Evolutionary conservation across 2,797 vertebrate genomes (phyloP), one percentile per base, ranked within the genome.

Genomic region (Caiman crocodilus): DNA sequence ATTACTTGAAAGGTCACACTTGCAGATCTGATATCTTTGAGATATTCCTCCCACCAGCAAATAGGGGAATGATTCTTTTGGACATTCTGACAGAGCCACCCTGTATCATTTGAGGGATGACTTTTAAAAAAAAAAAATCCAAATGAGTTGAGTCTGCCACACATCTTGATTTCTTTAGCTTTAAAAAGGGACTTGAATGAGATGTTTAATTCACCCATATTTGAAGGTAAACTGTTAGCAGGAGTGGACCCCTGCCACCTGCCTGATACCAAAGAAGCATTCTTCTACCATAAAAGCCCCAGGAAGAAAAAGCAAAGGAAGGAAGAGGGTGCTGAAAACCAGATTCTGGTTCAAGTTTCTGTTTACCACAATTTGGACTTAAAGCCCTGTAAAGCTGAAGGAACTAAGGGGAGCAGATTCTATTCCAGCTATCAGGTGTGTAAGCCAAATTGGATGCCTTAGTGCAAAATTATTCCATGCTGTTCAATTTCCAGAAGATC

Each of bases 371-470:
- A 3, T 42, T 55, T 55, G 56, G 0, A 6, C 20, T 77, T 94
- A n/a, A 35, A 81, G 67, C 14, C 76, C 89, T 96, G 93, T 94
- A 81, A 93, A 85, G 87, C 26, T 86, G 30, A 93, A 79, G 59
- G 61, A 88, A 76, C 57, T 94, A 61, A n/a, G 90, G 78, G 89
- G 90, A 85, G 9, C 42, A 50, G 42, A 50, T 50, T 50, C 42
- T 50, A 50, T 50, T 50, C 42, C 42, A 50, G 9, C 42, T 50
- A 50, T 50, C 42, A 11, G 42, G 42, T 50, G 42, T 50, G 42
- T 50, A 50, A 50, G 42, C 42, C 42, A 50, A 50, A 10, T 50
- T 50, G 42, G 42, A 10, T 50, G 42, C 42, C 42, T 50, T 10
- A 50, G 42, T 50, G 42, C 42, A 50, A 50, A 50, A 50, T 50